A percentile compares a stretch with the other conserved stretches of the same genome.
Evolutionary conservation across 35 echinoderm and acorn worm species (phyloP).

Genomic region (Anneissia japonica): DNA sequence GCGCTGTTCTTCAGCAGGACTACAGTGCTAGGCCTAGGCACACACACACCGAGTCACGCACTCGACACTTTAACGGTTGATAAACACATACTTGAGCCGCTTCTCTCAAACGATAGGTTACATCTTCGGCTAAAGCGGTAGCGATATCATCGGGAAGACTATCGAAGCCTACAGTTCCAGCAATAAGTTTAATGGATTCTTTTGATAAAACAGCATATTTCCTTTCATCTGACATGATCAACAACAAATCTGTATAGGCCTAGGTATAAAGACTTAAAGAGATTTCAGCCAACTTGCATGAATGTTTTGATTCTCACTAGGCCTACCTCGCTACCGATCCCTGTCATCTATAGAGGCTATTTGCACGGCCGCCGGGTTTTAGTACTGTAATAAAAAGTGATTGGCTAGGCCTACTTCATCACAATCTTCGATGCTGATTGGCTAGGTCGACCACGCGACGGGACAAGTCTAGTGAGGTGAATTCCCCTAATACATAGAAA

Average conservation of each 20-base stretch:
- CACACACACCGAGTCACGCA: not conserved
- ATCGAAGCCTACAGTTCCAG: conserved; percentile 59
- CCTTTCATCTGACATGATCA: conserved; percentile 31
- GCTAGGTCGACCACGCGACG: too few species aligned
- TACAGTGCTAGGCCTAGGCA: not conserved
- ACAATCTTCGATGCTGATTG: too few species aligned
- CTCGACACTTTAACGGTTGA: not conserved
- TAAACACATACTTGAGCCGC: conserved; percentile 62
- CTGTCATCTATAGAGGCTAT: too few species aligned
- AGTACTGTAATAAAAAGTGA: too few species aligned
- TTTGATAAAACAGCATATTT: conserved; percentile 55
- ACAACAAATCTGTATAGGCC: not conserved
- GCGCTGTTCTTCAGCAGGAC: not conserved
- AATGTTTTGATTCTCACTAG: too few species aligned
- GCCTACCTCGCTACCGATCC: too few species aligned
- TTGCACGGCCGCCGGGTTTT: too few species aligned
- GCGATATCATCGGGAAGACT: conserved; percentile 60
- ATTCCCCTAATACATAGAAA: too few species aligned
- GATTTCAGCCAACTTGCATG: too few species aligned
- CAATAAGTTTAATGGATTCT: conserved; percentile 62
- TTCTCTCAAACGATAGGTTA: conserved; percentile 83
- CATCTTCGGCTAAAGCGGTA: conserved; percentile 68
- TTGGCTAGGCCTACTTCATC: too few species aligned
- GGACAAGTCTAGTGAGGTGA: too few species aligned
- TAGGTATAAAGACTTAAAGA: too few species aligned